These are phyloP conservation scores for Chelon auratus DNA, from an alignment of 2,797 vertebrate genomes.

Conservation along the genomic window DNA sequence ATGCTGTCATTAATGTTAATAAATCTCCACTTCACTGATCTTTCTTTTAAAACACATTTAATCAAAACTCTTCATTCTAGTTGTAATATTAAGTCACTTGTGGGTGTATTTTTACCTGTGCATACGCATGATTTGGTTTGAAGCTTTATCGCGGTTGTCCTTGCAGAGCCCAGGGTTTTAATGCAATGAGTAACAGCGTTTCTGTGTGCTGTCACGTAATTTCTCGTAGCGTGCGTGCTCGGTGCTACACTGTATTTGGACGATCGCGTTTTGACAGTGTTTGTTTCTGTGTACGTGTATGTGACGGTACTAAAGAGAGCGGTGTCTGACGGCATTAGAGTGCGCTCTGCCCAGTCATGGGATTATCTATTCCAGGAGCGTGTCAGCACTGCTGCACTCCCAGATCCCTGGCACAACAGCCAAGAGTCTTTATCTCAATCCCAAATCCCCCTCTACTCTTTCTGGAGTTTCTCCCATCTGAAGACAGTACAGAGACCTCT, in stretches of 20 bases:
- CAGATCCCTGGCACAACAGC: conserved; percentile 86
- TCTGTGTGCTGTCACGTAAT: conserved; percentile 43
- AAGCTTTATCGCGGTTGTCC: conserved; percentile 36
- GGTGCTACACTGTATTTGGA: conserved; percentile 41
- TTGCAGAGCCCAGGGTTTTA: conserved; percentile 30
- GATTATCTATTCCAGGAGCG: conserved; percentile 90
- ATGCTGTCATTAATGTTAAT: background rate
- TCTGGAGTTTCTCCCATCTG: conserved; percentile 74
- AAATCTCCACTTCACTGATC: conserved; percentile 18
- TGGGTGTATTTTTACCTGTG: conserved; percentile 40
- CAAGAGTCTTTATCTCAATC: conserved; percentile 83
- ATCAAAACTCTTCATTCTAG: conserved; percentile 28
- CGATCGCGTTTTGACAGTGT: conserved; percentile 62
- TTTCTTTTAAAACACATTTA: conserved; percentile 41
- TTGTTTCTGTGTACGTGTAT: conserved; percentile 56
- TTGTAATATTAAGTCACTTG: conserved; percentile 52
- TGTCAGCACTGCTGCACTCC: conserved; percentile 87
- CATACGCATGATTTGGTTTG: conserved; percentile 50
- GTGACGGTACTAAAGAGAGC: conserved; percentile 68
- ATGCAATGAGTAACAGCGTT: conserved; percentile 21
- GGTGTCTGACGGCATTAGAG: conserved; percentile 69
- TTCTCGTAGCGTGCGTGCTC: conserved; percentile 41
- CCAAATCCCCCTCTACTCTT: conserved; percentile 81
- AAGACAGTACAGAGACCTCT: conserved; percentile 23
- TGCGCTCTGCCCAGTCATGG: conserved; percentile 86